Evolutionary conservation across 2,113 vertebrate genomes (phyloP), one percentile per base, ranked within the genome.

Genomic region (Ancistrus triradiatus): DNA sequence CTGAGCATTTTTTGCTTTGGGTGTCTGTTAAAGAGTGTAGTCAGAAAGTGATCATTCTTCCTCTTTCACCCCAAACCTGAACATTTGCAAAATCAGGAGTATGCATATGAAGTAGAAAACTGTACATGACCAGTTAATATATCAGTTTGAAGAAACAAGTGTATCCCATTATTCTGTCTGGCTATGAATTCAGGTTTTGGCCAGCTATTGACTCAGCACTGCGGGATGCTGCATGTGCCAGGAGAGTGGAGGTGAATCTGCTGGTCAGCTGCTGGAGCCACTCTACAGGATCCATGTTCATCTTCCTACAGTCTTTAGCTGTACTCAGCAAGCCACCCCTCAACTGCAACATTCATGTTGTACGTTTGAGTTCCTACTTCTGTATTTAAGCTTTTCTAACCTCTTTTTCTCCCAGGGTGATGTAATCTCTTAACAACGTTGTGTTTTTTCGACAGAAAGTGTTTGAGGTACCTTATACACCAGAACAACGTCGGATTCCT

Each of bases 141-240:
- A n/a, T n/a, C n/a, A n/a, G n/a, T n/a, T n/a, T n/a, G n/a, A n/a
- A n/a, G n/a, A n/a, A n/a, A n/a, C n/a, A n/a, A n/a, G n/a, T n/a
- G n/a, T n/a, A n/a, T n/a, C n/a, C n/a, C n/a, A n/a, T n/a, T n/a
- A n/a, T n/a, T n/a, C n/a, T n/a, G n/a, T n/a, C n/a, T n/a, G n/a
- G n/a, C n/a, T n/a, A n/a, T n/a, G n/a, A n/a, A n/a, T n/a, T 61
- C 73, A 92, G 90, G 70, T 91, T 85, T 74, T 92, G 90, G 90
- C 88, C 90, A 0, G 49, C 65, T 24, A 87, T 92, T 2, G 91
- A 92, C 70, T 74, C 78, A 0, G 80, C 81, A 0, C 57, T 92
- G 48, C 84, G 90, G 0, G 75, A 76, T 0, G 87, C 84, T 0
- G 86, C 88, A 6, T 91, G 89, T 55, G 76, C 82, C n/a, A 69